Evolutionary conservation across 2,113 vertebrate species (phyloP).

Genomic region (Eublepharis macularius): DNA sequence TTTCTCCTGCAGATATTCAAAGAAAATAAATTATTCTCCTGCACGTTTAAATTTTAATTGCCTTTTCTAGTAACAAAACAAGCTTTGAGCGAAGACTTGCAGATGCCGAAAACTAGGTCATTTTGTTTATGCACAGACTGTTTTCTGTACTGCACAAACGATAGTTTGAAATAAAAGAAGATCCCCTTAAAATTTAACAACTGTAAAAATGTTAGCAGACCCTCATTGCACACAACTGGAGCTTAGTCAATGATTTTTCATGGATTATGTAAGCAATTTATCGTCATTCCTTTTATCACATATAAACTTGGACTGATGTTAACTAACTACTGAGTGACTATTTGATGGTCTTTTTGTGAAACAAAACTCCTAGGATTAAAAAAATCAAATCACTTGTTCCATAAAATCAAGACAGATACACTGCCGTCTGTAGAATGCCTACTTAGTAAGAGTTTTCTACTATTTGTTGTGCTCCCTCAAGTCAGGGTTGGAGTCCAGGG

Average conservation of each 20-base stretch:
- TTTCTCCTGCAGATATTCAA: conserved; percentile 47
- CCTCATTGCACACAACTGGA: background rate
- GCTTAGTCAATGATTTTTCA: background rate
- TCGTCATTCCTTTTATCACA: conserved; percentile 15
- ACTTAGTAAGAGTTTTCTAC: background rate
- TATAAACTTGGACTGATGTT: conserved; percentile 9
- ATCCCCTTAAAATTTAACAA: conserved; percentile 34
- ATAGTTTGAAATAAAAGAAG: conserved; percentile 50
- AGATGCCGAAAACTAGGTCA: conserved; percentile 73
- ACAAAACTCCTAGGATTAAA: conserved; percentile 20
- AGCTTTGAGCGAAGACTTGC: conserved; percentile 68
- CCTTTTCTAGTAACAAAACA: conserved; percentile 68
- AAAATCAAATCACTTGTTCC: background rate
- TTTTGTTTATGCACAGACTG: conserved; percentile 53
- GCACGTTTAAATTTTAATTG: conserved; percentile 78
- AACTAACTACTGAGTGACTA: conserved; percentile 11
- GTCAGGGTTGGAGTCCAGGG: no score
- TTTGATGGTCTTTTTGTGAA: conserved; percentile 31
- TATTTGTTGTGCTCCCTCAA: no score
- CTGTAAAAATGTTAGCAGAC: conserved; percentile 42
- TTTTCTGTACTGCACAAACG: conserved; percentile 36
- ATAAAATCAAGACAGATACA: background rate
- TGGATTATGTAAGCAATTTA: conserved; percentile 16
- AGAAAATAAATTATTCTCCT: conserved; percentile 63
- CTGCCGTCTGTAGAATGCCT: background rate